Evolutionary conservation across 1,140 invertebrate species (phyloP).

Genomic region (Coelopa frigida): DNA sequence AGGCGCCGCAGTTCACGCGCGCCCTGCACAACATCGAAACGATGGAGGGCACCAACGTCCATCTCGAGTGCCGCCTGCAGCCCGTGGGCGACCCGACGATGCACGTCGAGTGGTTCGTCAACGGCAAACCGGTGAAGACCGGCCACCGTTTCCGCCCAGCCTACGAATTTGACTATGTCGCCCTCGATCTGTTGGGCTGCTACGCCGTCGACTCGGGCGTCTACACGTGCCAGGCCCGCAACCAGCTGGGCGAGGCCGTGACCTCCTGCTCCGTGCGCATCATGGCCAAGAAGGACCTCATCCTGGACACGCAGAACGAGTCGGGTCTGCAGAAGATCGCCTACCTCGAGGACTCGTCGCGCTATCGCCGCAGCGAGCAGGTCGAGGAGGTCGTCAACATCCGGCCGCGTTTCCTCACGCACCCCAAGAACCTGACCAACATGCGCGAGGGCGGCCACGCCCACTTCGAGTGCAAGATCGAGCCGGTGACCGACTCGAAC

Average conservation of each 20-base stretch:
- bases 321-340: constrained; percentile 84
- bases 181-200: constrained; percentile 88
- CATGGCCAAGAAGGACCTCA: constrained; percentile 78
- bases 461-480: constrained; percentile 96
- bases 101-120: constrained; percentile 95
- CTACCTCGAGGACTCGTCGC: constrained; percentile 79
- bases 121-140: constrained; percentile 78
- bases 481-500: constrained; percentile 92
- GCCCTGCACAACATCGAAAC: constrained; percentile 86
- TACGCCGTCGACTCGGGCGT: constrained; percentile 96
- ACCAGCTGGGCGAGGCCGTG: constrained; percentile 88
- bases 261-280: constrained; percentile 83
- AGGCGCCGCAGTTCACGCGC: constrained; percentile 80
- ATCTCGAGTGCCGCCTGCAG: constrained; percentile 85
- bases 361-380: constrained; percentile 73
- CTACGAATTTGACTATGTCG: constrained; percentile 97
- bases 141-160: constrained; percentile 93
- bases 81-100: constrained; percentile 93
- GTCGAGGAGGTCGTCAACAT: constrained; percentile 77
- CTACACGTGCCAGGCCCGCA: constrained; percentile 87
- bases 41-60: constrained; percentile 85
- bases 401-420: constrained; percentile 75
- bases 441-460: constrained; percentile 86
- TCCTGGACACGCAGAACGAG: constrained; percentile 78
- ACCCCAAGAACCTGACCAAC: constrained; percentile 76